Evolutionary conservation across 2,113 vertebrate species (phyloP), one percentile per base, ranked within the genome.

Genomic region (Engystomops pustulosus): DNA sequence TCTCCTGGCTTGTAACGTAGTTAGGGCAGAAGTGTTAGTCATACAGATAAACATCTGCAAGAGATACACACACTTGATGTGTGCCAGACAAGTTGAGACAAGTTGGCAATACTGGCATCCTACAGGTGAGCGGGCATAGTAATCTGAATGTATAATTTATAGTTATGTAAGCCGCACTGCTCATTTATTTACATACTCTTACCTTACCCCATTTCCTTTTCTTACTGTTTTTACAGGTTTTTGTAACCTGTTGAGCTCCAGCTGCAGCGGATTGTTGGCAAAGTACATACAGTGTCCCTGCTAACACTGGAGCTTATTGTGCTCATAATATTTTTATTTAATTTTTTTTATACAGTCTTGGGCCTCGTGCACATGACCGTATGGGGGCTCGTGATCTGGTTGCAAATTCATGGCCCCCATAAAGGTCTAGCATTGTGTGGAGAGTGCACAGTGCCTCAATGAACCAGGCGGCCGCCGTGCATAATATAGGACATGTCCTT

Each of bases 81-180:
- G 44, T 75, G 41, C 41, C 71, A 75, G 17, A 32, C 45, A 49
- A 49, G 41, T 14, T n/a, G 9, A n/a, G 72, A 76, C 47, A 53
- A 14, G 47, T 36, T 76, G 32, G 47, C 10, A 53, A 34, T 17
- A 76, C 47, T 53, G 14, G 38, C 5, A 51, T 69, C 34, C 20
- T n/a, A 23, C 34, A 51, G 32, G 45, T 47, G 14, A 32, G 25
- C 71, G 4, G 45, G 18, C 11, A 55, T 11, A 69, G 30, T 3
- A 65, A 30, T 32, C 60, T 65, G 55, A 60, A 62, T 30, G 27
- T 65, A 34, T 65, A 32, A 65, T 32, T 32, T 32, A 18, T 32
- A 65, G 60, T 65, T 34, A 65, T 65, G 60, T 65, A 65, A 65
- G 27, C 60, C 14, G 14, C 27, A 34, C 60, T 65, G 30, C 60